Conservation (phyloP, 2,113 vertebrate species). For the Tylochromis polylepis region DNA sequence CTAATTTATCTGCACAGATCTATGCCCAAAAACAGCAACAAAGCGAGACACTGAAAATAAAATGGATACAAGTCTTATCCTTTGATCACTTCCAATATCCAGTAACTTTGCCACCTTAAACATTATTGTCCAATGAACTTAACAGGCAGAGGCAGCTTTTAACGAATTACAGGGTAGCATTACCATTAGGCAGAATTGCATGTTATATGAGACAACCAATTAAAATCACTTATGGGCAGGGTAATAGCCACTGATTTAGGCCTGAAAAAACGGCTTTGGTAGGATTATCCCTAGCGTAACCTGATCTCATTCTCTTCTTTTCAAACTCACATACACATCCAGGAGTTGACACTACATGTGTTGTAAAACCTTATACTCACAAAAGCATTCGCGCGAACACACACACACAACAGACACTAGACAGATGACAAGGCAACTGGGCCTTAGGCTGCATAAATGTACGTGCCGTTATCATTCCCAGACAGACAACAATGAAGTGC, state of each 20-base stretch:
- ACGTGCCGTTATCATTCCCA: constrained; percentile 55
- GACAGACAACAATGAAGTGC: constrained; percentile 27
- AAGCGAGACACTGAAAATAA: constrained; percentile 53
- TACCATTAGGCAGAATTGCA: constrained; percentile 56
- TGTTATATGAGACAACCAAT: constrained; percentile 76
- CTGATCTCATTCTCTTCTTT: constrained; percentile 70
- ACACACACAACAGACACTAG: neutral
- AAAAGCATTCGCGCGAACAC: neutral
- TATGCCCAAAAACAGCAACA: constrained; percentile 38
- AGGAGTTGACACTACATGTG: constrained; percentile 40
- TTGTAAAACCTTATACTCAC: constrained; percentile 1
- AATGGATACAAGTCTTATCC: constrained; percentile 48
- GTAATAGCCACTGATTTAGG: constrained; percentile 74
- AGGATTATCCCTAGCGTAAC: constrained; percentile 74
- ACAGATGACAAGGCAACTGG: constrained; percentile 54
- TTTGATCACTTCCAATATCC: constrained; percentile 67
- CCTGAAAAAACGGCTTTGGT: constrained; percentile 70
- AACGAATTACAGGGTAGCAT: constrained; percentile 66
- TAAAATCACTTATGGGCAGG: constrained; percentile 76
- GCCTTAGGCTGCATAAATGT: constrained; percentile 23
- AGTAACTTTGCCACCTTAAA: constrained; percentile 69
- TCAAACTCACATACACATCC: constrained; percentile 15
- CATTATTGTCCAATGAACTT: constrained; percentile 71
- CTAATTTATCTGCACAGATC: neutral
- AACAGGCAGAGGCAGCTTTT: constrained; percentile 53